Base-by-base conservation (phyloP, 37 sponge, comb jelly and placozoan genomes). In the Tethya wilhelma region DNA sequence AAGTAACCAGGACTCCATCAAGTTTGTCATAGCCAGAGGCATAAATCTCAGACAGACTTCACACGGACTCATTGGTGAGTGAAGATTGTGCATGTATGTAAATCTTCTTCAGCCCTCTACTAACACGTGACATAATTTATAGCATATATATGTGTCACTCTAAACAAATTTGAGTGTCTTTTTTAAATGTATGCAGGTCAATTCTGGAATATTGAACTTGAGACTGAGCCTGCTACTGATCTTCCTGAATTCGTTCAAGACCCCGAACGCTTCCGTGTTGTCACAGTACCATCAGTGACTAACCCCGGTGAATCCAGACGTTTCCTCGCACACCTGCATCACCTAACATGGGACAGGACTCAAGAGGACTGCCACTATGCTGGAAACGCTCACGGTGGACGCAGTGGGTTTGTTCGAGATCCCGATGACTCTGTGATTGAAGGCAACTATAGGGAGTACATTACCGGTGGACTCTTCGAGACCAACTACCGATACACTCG, bases 31-130 rank as follows among this genome's bases (percentile, higher is more conserved):
- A 11, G 38, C 84, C 25, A 59, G 92, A 46, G 92, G 92, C 2
- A 7, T 77, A 36, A 91, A 86, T 38, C 80, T 91, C 17, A 58
- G 74, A 26, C 92, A 87, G 26, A 55, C 84, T 17, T 87, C 87
- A n/a, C 92, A 91, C 83, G 92, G 92, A 45, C 66, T 91, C 4
- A 62, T 91, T 79, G 92, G 92, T 91, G 43, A 75, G 81, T 74
- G n/a, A n/a, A n/a, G n/a, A n/a, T n/a, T n/a, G n/a, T n/a, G n/a
- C n/a, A n/a, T n/a, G n/a, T n/a, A n/a, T n/a, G n/a, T n/a, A n/a
- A n/a, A n/a, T n/a, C n/a, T n/a, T n/a, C n/a, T n/a, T n/a, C n/a
- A n/a, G n/a, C n/a, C n/a, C n/a, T n/a, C n/a, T n/a, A n/a, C n/a
- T n/a, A n/a, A n/a, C n/a, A n/a, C n/a, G n/a, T n/a, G n/a, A n/a